A percentile compares a stretch with the other conserved stretches of the same genome.
These are phyloP conservation scores for Bos taurus DNA, from an alignment of 2,113 vertebrate genomes.

Conservation along the genomic window DNA sequence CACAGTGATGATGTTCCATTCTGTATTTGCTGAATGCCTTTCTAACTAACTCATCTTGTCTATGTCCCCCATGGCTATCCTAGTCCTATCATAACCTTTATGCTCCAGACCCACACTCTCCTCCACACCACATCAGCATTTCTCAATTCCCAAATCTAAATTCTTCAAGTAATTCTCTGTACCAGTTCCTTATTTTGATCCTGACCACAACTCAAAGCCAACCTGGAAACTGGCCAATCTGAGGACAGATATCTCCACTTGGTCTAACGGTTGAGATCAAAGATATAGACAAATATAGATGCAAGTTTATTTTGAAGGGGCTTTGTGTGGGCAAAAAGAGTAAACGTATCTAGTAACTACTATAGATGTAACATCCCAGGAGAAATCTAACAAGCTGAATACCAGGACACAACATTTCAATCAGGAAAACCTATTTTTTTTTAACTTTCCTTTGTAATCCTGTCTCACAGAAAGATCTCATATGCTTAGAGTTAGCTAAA, in stretches of 20 bases:
- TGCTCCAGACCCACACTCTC: neutral
- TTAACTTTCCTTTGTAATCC: neutral
- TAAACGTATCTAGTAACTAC: neutral
- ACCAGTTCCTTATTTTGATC: neutral
- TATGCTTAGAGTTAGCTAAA: neutral
- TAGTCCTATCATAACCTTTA: neutral
- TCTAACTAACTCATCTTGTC: neutral
- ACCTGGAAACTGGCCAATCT: neutral
- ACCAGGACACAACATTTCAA: neutral
- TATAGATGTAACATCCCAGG: neutral
- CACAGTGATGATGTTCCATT: neutral
- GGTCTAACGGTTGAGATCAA: neutral
- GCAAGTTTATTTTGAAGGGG: neutral
- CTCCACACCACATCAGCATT: neutral
- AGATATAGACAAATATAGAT: neutral
- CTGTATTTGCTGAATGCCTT: neutral
- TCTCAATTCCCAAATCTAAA: constrained; percentile 1
- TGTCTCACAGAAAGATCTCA: neutral
- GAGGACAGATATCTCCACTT: neutral
- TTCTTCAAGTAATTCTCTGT: neutral
- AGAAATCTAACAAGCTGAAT: constrained; percentile 27
- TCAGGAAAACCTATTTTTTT: neutral
- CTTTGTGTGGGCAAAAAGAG: neutral
- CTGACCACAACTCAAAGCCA: neutral
- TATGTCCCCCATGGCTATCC: neutral